Evolutionary conservation across 2,888 invertebrate genomes (phyloP).

Genomic region (Trissolcus japonicus): DNA sequence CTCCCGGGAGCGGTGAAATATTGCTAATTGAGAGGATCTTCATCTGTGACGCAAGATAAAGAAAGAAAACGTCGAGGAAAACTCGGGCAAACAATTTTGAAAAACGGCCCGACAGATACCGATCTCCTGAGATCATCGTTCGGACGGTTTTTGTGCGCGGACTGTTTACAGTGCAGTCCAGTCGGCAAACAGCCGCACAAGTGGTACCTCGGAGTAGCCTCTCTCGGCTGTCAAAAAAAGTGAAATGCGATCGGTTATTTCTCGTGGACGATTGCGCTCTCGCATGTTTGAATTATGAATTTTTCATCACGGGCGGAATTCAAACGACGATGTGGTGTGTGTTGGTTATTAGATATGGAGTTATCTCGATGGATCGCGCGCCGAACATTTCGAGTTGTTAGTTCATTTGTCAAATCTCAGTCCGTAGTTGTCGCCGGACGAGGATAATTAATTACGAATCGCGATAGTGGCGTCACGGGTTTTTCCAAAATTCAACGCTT

Average conservation of each 20-base stretch:
- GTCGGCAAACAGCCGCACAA: conserved; percentile 23
- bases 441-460: conserved; percentile 37
- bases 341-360: conserved; percentile 43
- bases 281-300: conserved; percentile 44
- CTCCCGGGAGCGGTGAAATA: conserved; percentile 23
- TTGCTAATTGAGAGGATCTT: conserved; percentile 28
- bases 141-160: no score
- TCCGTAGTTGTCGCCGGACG: neutral
- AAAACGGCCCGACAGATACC: conserved; percentile 22
- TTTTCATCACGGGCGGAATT: conserved; percentile 19
- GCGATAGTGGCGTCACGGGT: conserved; percentile 12
- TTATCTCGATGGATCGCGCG: conserved; percentile 31
- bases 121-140: conserved; percentile 39
- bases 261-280: neutral
- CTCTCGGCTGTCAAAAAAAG: neutral
- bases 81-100: conserved; percentile 21
- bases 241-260: neutral
- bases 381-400: conserved; percentile 41
- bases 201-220: neutral
- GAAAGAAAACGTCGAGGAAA: conserved; percentile 10
- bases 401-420: conserved; percentile 48
- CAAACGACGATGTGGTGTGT: conserved; percentile 9
- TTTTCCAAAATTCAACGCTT: conserved; percentile 18
- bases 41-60: conserved; percentile 9
- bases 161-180: neutral